Conservation (phyloP, 1,140 invertebrate species). For the Hypsibius dujardini region DNA sequence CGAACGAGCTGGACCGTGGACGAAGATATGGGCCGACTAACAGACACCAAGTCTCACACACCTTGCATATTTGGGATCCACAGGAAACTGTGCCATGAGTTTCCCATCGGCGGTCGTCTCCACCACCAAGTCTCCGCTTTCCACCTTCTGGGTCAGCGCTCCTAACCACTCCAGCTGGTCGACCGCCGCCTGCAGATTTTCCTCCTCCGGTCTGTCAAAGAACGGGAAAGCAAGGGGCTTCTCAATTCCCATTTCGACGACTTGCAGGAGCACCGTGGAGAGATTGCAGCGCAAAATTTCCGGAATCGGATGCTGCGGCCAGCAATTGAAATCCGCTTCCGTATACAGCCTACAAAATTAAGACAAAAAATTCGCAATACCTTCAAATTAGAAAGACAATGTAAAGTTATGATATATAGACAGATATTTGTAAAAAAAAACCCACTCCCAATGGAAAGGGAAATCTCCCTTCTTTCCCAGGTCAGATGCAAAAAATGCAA, state of each 20-base stretch:
- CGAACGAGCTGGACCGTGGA: too few species aligned
- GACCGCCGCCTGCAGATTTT: conserved; percentile 33
- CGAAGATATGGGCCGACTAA: not conserved
- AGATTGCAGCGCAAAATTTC: conserved; percentile 69
- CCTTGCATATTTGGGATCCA: conserved; percentile 74
- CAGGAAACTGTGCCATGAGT: conserved; percentile 71
- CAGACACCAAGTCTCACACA: not conserved
- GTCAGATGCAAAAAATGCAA: too few species aligned
- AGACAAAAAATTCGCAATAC: too few species aligned
- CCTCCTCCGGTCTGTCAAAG: conserved; percentile 61
- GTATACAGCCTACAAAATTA: conserved; percentile 25
- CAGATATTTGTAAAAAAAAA: too few species aligned
- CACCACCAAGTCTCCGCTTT: not conserved
- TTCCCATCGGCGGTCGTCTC: conserved; percentile 56
- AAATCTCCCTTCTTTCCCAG: too few species aligned
- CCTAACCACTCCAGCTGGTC: conserved; percentile 26
- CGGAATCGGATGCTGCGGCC: conserved; percentile 53
- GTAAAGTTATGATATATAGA: too few species aligned
- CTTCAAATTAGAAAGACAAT: too few species aligned
- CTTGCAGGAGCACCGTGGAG: conserved; percentile 54
- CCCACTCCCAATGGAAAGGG: too few species aligned
- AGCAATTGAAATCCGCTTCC: conserved; percentile 45
- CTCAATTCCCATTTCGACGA: conserved; percentile 63
- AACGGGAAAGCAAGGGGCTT: conserved; percentile 66
- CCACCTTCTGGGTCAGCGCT: not conserved